Percentiles rank a stretch among this genome's conserved stretches.
phyloP scores from a whole-genome alignment of 35 echinoderm and acorn worm genomes.

The Ophioderma brevispina region DNA sequence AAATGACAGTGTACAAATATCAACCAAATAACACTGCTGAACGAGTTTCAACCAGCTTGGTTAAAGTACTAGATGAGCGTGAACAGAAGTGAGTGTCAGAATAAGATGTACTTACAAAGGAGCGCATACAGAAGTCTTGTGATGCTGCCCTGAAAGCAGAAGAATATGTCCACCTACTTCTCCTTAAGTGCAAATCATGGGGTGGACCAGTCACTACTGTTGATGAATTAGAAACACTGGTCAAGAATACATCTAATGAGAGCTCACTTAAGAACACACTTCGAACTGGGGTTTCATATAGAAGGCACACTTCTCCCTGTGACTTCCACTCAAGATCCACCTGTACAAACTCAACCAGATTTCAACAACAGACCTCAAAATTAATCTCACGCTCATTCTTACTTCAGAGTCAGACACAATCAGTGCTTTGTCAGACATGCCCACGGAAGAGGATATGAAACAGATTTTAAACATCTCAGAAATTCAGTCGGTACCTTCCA shows the following conservation, averaged over 20 bases:
- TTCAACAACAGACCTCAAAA: slow-evolving; percentile 3
- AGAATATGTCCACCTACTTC: background rate
- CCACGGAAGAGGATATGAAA: slow-evolving; percentile 17
- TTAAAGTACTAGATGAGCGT: background rate
- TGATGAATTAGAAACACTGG: background rate
- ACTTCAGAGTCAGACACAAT: slow-evolving; percentile 2
- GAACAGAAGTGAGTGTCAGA: background rate
- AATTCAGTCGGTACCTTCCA: background rate
- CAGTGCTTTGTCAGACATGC: background rate
- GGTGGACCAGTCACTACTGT: slow-evolving; percentile 1
- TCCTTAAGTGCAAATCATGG: slow-evolving; percentile 15
- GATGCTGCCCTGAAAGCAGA: background rate
- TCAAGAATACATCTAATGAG: background rate
- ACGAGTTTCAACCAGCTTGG: background rate
- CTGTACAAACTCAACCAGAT: slow-evolving; percentile 25
- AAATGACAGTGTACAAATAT: background rate
- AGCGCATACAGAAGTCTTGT: background rate
- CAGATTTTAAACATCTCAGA: background rate
- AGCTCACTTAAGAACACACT: background rate
- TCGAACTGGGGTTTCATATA: background rate
- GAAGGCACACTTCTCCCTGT: slow-evolving; percentile 1
- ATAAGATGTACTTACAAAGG: background rate
- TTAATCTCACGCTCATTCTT: background rate
- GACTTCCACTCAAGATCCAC: background rate
- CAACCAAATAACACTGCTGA: background rate